Base-by-base conservation (phyloP, 2,888 invertebrate genomes). In the Slavum lentiscoides region DNA sequence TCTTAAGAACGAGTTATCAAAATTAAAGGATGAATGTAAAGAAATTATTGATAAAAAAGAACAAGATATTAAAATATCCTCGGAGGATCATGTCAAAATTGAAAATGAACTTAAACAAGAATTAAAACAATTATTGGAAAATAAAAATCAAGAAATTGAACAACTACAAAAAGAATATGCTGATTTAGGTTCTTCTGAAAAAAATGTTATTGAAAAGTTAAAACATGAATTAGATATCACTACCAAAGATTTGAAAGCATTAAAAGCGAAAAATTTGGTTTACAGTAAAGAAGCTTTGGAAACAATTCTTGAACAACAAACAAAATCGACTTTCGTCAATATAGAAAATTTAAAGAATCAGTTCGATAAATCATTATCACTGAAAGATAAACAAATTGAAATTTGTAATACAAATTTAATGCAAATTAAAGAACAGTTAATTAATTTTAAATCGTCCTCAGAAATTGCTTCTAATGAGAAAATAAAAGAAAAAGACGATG, bases 21-120 rank as follows among this genome's bases (percentile, higher is more conserved):
- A 88, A 85, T 85, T 87, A 82, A 88, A 88, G 53, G 88, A 88
- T 84, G 89, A 89, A 84, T 87, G 88, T 84, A 88, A 88, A 83
- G 87, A 88, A 84, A 88, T 89, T 85, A 88, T 89, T 59, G 88
- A 88, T 81, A 86, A 88, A 82, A 88, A 89, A 81, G 88, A 89
- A 68, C 43, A 17, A 66, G 21, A 62, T 39, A 70, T 3, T 13
- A 69, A 81, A 67, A 73, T 58, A 30, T 49, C 30, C 11, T 11
- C 19, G n/a, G 76, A 64, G 17, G 55, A 70, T 55, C n/a, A 43
- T 55, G 84, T 89, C 88, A 83, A 88, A 90, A 83, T 86, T 90
- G 59, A 89, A 81, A 43, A 82, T 69, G 61, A 80, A 55, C 37
- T 81, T 13, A 68, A 67, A 55, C 66, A 82, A 43, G 82, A 83